These are phyloP conservation scores for Serrognathus titanus DNA, from an alignment of 2,888 invertebrate genomes.

Conservation along the genomic window DNA sequence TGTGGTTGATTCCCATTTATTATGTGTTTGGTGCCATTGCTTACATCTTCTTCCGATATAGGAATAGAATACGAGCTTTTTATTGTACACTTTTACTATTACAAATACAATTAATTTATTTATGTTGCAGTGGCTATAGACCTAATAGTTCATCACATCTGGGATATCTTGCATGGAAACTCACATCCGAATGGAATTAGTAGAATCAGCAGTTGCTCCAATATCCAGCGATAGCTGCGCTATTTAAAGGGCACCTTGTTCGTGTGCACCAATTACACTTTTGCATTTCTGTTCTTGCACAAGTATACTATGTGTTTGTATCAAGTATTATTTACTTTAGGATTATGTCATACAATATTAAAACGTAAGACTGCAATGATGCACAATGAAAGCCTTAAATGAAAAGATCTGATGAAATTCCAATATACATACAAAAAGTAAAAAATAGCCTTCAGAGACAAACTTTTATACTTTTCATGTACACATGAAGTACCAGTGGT, in stretches of 20 bases:
- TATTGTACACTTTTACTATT: conserved; percentile 4
- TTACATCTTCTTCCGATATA: too few species aligned
- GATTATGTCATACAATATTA: neutral
- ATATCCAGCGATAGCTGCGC: conserved; percentile 11
- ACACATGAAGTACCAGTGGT: too few species aligned
- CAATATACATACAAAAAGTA: too few species aligned
- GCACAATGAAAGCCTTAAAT: too few species aligned
- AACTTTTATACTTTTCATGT: too few species aligned
- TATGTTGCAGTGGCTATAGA: conserved; percentile 97
- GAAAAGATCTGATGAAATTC: too few species aligned
- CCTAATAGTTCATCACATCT: conserved; percentile 98
- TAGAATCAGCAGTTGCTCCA: conserved; percentile 18
- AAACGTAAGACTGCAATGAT: too few species aligned
- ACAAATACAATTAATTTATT: conserved; percentile 42
- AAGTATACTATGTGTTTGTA: conserved; percentile 2
- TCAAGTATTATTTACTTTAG: neutral
- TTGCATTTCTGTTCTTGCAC: conserved; percentile 1
- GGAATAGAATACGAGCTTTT: too few species aligned
- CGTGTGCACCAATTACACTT: neutral
- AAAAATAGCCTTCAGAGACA: too few species aligned
- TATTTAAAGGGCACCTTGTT: neutral
- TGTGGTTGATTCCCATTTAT: too few species aligned
- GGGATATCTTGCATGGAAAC: conserved; percentile 79
- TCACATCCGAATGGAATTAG: conserved; percentile 46
- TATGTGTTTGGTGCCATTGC: too few species aligned